Evolutionary conservation across 2,113 vertebrate genomes (phyloP).

Genomic region (Phrynosoma platyrhinos): DNA sequence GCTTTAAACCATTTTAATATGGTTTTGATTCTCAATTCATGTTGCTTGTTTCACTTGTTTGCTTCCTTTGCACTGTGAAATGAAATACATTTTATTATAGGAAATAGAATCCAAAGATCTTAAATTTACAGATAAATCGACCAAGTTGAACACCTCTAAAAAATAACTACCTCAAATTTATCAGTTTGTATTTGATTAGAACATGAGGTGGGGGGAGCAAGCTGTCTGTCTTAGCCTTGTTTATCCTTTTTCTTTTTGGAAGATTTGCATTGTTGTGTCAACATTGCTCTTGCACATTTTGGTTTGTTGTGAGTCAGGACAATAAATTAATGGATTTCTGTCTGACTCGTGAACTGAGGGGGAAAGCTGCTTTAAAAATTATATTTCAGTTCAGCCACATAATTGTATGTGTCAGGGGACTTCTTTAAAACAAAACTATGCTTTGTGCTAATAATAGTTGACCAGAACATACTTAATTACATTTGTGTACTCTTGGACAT

Average conservation of each 20-base stretch:
- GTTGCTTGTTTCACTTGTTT: constrained; percentile 65
- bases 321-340: constrained; percentile 57
- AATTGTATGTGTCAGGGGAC: not conserved
- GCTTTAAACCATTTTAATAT: constrained; percentile 62
- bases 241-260: constrained; percentile 76
- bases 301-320: constrained; percentile 38
- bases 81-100: constrained; percentile 70
- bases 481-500: too few species aligned
- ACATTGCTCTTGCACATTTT: constrained; percentile 31
- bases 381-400: constrained; percentile 33
- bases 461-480: not conserved
- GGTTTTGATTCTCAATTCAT: constrained; percentile 71
- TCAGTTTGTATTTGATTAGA: constrained; percentile 60
- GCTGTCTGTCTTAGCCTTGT: constrained; percentile 76
- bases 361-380: constrained; percentile 45
- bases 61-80: constrained; percentile 62
- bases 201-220: constrained; percentile 59
- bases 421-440: not conserved
- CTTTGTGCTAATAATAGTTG: not conserved
- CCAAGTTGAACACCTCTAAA: constrained; percentile 53
- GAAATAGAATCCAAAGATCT: constrained; percentile 67
- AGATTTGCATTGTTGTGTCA: constrained; percentile 54
- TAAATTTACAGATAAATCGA: constrained; percentile 42
- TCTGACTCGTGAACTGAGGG: constrained; percentile 41
- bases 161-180: constrained; percentile 44